Base-by-base conservation (phyloP, 2,888 invertebrate genomes). In the Leuctra nigra region DNA sequence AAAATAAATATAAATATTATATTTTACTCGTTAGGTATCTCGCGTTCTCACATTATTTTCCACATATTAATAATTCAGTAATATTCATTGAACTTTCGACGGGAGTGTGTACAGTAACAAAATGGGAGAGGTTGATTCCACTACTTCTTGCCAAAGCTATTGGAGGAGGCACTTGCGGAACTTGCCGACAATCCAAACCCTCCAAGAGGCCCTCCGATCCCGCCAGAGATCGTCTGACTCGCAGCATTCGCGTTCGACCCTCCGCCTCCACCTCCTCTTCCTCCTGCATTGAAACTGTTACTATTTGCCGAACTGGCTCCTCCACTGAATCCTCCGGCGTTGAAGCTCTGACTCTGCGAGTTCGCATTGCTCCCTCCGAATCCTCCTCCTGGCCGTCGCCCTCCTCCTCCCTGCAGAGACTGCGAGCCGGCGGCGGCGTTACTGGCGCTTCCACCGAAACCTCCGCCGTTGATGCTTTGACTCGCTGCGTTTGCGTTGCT, bases 281-380 rank as follows among this genome's bases (percentile, higher is more conserved):
- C 33, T 13, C 35, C 35, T 33, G 35, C 33, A 35, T 46, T 54
- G 13, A 46, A 46, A 11, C 41, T 54, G 20, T 54, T 44, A 6
- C 41, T 41, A 2, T 41, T 41, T 11, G 54, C 54, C 18, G 33
- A 46, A 16, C 54, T 54, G 7, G 46, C 41, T 1, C 54, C 54
- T 4, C 44, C 44, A 1, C 29, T 18, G 23, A 44, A 18, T n/a
- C 44, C 54, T 11, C 41, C 54, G 9, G 29, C 44, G 46, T 41
- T 54, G 46, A 46, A 50, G 33, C 18, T 33, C 36, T 50, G 50
- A 35, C 50, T 50, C n/a, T 33, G 35, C 2, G 35, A 20, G 7
- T 4, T 22, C 4, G 50, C 50, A 22, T 18, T 50, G 35, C 20
- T 35, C 9, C 35, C 50, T 2, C 20, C 16, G 35, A 33, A 33